Evolutionary conservation across 2,888 invertebrate genomes (phyloP), one percentile per base, ranked within the genome.

Genomic region (Cryptocheilus praepositus): DNA sequence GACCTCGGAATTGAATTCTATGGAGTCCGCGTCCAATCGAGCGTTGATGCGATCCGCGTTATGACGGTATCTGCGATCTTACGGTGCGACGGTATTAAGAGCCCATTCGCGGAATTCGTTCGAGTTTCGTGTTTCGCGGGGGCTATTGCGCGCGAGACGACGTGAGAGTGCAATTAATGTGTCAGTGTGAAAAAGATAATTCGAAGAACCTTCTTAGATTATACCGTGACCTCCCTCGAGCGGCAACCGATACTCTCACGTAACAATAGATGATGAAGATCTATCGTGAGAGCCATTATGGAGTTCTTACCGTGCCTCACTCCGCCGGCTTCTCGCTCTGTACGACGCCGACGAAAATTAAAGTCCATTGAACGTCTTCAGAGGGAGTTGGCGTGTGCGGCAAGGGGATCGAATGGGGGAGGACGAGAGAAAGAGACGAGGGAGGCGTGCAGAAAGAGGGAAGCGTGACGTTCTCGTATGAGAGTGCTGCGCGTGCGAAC

Each of bases 201-300:
- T 61, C 55, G 58, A 54, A 45, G 58, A 61, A 61, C 59, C 16
- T 59, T 61, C 67, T 53, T 46, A 36, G 45, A 64, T 68, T 61
- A 68, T 58, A 16, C 21, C 16, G 21, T 59, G 64, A 71, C 61
- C 51, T 67, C 46, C 36, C 44, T 60, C 36, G 44, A 68, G 63
- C 52, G 52, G 61, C 25, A 69, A 67, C 53, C 61, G 53, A 71
- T 69, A 67, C 56, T 61, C 46, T 36, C 59, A 22, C 58, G 63
- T 71, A 74, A 75, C 75, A 75, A 75, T 75, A 53, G 65, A 59
- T 63, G 67, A 72, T 65, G 69, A 70, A 65, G 67, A 71, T 70
- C 67, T 65, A 67, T 72, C 61, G 63, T 63, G 67, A 71, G 63
- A 63, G 59, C 69, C 61, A 74, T 75, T 74, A 74, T 74, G 55